phyloP scores from a whole-genome alignment of 1,140 invertebrate species.

The Eriocheir sinensis region DNA sequence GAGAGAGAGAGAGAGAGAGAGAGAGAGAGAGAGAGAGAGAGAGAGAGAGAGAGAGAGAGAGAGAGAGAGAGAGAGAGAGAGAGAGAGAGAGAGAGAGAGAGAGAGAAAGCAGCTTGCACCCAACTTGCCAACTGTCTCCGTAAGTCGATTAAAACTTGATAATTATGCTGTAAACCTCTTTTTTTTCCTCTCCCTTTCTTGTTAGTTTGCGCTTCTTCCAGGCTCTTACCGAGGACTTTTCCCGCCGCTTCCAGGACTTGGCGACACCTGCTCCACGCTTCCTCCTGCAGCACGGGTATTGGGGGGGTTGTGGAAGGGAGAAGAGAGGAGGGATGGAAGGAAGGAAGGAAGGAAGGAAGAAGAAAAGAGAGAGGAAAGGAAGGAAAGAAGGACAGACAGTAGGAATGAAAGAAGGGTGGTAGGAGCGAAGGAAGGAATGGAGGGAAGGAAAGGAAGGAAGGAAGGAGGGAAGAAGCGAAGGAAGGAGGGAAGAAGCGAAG shows the following conservation, averaged over 20 bases:
- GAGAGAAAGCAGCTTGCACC: conserved; percentile 45
- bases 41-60: conserved; percentile 30
- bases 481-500: not conserved
- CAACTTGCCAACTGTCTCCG: conserved; percentile 53
- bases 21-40: conserved; percentile 8
- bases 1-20: conserved; percentile 22
- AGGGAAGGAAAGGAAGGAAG: not conserved
- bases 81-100: conserved; percentile 19
- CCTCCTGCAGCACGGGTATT: not conserved
- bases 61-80: conserved; percentile 34
- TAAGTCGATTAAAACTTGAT: conserved; percentile 72
- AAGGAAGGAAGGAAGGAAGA: too few species aligned
- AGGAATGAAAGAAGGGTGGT: not conserved
- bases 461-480: not conserved
- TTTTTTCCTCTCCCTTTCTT: conserved; percentile 55
- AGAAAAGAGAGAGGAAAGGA: too few species aligned
- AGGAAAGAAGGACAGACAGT: too few species aligned
- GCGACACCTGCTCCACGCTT: not conserved
- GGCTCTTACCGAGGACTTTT: conserved; percentile 39
- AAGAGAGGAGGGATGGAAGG: too few species aligned
- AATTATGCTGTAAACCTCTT: conserved; percentile 72
- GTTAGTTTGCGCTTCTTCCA: conserved; percentile 40
- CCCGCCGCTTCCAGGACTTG: too few species aligned
- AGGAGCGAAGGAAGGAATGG: not conserved
- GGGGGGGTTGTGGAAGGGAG: not conserved